Evolutionary conservation across 2,113 vertebrate species (phyloP).

Genomic region (Morone saxatilis): DNA sequence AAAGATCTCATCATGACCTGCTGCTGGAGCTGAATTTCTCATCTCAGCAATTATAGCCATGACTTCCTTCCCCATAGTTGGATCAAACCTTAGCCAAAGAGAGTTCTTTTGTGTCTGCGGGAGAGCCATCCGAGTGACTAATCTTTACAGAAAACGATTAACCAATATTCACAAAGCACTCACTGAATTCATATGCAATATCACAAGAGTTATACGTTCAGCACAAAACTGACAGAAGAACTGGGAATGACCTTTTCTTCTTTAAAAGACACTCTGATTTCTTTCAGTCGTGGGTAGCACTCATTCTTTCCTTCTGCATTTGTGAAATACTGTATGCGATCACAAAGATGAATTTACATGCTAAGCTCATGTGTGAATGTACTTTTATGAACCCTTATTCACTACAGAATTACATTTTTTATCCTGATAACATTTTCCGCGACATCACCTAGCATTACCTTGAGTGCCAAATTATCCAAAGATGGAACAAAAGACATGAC

Average conservation of each 20-base stretch:
- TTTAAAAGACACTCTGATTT: slow-evolving; percentile 27
- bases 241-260: slow-evolving; percentile 25
- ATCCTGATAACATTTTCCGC: slow-evolving; percentile 4
- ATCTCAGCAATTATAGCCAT: slow-evolving; percentile 65
- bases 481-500: slow-evolving; percentile 29
- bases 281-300: slow-evolving; percentile 6
- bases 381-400: not conserved
- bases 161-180: slow-evolving; percentile 59
- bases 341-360: slow-evolving; percentile 12
- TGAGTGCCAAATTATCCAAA: slow-evolving; percentile 11
- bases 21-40: slow-evolving; percentile 58
- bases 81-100: slow-evolving; percentile 49
- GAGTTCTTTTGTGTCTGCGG: slow-evolving; percentile 59
- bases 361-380: not conserved
- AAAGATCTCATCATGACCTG: slow-evolving; percentile 60
- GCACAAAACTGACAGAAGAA: slow-evolving; percentile 7
- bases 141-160: slow-evolving; percentile 68
- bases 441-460: not conserved
- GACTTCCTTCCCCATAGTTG: slow-evolving; percentile 47
- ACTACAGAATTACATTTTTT: slow-evolving; percentile 4
- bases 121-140: slow-evolving; percentile 62
- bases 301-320: not conserved
- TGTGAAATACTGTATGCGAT: slow-evolving; percentile 12
- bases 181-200: slow-evolving; percentile 31
- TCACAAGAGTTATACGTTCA: slow-evolving; percentile 37